These are phyloP conservation scores for Neuroterus valhalla DNA, from an alignment of 1,140 invertebrate species.

Conservation along the genomic window DNA sequence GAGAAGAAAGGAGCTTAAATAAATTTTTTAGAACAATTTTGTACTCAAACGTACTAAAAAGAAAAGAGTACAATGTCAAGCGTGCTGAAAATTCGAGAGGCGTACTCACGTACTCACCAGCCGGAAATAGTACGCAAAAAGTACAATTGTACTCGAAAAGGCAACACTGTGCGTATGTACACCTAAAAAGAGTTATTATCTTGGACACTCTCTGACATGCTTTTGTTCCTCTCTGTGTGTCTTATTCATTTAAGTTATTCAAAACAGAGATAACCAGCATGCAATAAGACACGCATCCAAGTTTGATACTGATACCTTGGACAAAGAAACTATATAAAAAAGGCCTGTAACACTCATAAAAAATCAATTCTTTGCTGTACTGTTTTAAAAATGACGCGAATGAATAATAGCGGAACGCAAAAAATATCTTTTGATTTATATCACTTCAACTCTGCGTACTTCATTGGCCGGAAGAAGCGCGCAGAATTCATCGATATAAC, in stretches of 20 bases:
- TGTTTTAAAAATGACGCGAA: constrained; percentile 9
- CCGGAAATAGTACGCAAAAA: too few species aligned
- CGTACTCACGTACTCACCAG: too few species aligned
- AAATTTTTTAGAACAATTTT: too few species aligned
- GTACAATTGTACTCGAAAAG: too few species aligned
- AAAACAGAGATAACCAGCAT: constrained; percentile 2
- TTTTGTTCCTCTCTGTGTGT: not conserved
- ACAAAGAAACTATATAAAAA: constrained; percentile 5
- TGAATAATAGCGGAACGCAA: not conserved
- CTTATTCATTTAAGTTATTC: not conserved
- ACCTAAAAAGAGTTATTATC: constrained; percentile 6
- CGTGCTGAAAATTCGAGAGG: too few species aligned
- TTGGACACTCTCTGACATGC: not conserved
- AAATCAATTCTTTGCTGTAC: constrained; percentile 17
- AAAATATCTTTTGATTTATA: constrained; percentile 17
- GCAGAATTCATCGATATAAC: not conserved
- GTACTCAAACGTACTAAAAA: too few species aligned
- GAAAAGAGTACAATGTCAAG: too few species aligned
- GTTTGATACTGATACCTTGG: constrained; percentile 13
- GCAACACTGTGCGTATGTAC: too few species aligned
- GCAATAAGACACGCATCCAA: constrained; percentile 9
- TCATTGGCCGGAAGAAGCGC: not conserved
- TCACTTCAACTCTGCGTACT: not conserved
- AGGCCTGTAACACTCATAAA: not conserved
- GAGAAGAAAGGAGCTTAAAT: too few species aligned